Conservation (phyloP, 30 jellyfish, hydroid and myxozoan species). For the Mastigias papua region DNA sequence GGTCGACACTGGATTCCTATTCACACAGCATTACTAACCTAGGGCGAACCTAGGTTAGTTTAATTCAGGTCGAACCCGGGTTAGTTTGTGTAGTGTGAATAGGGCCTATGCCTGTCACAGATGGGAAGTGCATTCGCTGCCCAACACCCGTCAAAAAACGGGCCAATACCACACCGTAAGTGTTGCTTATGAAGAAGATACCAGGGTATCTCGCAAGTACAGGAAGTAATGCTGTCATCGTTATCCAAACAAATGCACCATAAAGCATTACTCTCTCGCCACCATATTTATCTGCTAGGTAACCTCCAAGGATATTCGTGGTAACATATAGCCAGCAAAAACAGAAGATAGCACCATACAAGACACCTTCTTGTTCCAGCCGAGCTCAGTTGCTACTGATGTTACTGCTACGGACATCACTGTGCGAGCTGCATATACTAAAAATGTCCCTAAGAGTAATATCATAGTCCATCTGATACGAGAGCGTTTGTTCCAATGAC, state of each 20-base stretch:
- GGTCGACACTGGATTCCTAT: too few species aligned
- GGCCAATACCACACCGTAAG: slow-evolving; percentile 82
- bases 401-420: slow-evolving; percentile 97
- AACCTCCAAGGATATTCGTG: slow-evolving; percentile 95
- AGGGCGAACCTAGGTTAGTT: too few species aligned
- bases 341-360: slow-evolving; percentile 98
- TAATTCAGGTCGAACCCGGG: too few species aligned
- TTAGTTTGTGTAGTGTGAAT: too few species aligned
- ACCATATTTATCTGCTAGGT: slow-evolving; percentile 93
- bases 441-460: slow-evolving; percentile 80
- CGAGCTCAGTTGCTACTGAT: slow-evolving; percentile 88
- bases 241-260: slow-evolving; percentile 80
- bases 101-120: slow-evolving; percentile 79
- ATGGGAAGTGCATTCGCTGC: slow-evolving; percentile 98
- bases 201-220: slow-evolving; percentile 80
- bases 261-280: slow-evolving; percentile 93
- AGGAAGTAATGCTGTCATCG: slow-evolving; percentile 84
- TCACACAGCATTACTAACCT: too few species aligned
- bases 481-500: slow-evolving; percentile 87
- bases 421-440: slow-evolving; percentile 93
- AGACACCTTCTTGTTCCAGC: slow-evolving; percentile 97
- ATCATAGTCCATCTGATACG: slow-evolving; percentile 87
- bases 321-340: slow-evolving; percentile 97
- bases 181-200: slow-evolving; percentile 65
- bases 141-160: slow-evolving; percentile 99